Percentiles rank a stretch among this genome's conserved stretches.
Evolutionary conservation across 2,888 invertebrate species (phyloP).

Genomic region (Drosophila maculinotata): DNA sequence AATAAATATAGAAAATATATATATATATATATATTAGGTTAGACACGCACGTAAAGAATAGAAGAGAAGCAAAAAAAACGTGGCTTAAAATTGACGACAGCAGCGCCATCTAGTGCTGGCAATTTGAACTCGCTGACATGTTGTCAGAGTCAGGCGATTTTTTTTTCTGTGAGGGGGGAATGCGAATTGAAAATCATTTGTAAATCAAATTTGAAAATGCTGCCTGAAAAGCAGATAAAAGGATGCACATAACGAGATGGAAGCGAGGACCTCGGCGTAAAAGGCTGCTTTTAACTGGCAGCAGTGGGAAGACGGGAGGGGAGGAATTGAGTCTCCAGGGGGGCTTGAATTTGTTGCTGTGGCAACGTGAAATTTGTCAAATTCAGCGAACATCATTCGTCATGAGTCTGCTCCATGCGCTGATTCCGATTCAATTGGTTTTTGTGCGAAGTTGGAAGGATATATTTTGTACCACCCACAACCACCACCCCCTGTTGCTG

Average conservation of each 20-base stretch:
- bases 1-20: constrained; percentile 14
- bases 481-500: neutral
- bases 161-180: constrained; percentile 9
- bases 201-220: constrained; percentile 67
- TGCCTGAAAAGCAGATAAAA: constrained; percentile 45
- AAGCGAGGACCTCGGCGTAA: constrained; percentile 15
- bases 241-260: constrained; percentile 49
- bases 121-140: constrained; percentile 41
- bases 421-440: constrained; percentile 54
- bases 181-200: constrained; percentile 69
- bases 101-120: constrained; percentile 31
- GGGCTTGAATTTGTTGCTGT: constrained; percentile 43
- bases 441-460: constrained; percentile 13
- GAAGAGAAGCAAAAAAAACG: neutral
- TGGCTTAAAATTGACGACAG: constrained; percentile 11
- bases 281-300: constrained; percentile 13
- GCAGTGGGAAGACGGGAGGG: neutral
- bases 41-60: constrained; percentile 34
- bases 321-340: neutral
- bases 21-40: constrained; percentile 11
- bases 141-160: constrained; percentile 33
- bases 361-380: constrained; percentile 60
- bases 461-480: too few species aligned
- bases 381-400: constrained; percentile 70
- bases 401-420: constrained; percentile 45